These are phyloP conservation scores for Troglohyphantes excavatus DNA, from an alignment of 2,888 invertebrate genomes.

Conservation along the genomic window DNA sequence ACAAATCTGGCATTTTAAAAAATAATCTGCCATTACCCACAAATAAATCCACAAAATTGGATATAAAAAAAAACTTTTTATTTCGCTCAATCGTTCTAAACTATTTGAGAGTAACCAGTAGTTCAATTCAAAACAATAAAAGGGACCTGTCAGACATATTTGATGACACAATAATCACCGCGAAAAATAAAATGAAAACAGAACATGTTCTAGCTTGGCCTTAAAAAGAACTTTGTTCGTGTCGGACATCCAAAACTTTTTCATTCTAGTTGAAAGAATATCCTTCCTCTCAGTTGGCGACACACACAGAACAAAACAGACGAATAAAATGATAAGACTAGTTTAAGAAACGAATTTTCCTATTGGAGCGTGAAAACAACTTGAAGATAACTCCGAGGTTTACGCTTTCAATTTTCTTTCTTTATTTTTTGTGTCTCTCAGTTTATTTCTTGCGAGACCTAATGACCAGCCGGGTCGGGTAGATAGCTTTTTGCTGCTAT, in stretches of 20 bases:
- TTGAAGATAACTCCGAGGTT: slow-evolving; percentile 5
- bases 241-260: background rate
- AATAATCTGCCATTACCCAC: too few species aligned
- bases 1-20: too few species aligned
- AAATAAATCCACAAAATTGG: too few species aligned
- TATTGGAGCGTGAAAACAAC: background rate
- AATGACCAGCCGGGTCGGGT: too few species aligned
- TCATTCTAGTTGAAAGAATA: background rate
- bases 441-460: too few species aligned
- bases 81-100: too few species aligned
- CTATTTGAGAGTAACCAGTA: too few species aligned
- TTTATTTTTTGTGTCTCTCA: background rate
- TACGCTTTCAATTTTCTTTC: slow-evolving; percentile 2
- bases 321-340: slow-evolving; percentile 2
- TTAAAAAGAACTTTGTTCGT: background rate
- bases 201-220: background rate
- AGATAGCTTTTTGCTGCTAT: too few species aligned
- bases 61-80: too few species aligned
- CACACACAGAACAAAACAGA: background rate
- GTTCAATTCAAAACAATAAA: too few species aligned
- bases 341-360: background rate
- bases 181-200: too few species aligned
- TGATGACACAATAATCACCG: background rate
- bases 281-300: background rate
- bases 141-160: background rate